Percentiles rank a stretch among this genome's conserved stretches.
phyloP scores from a whole-genome alignment of 2,797 vertebrate species.

The Eospalax fontanierii region DNA sequence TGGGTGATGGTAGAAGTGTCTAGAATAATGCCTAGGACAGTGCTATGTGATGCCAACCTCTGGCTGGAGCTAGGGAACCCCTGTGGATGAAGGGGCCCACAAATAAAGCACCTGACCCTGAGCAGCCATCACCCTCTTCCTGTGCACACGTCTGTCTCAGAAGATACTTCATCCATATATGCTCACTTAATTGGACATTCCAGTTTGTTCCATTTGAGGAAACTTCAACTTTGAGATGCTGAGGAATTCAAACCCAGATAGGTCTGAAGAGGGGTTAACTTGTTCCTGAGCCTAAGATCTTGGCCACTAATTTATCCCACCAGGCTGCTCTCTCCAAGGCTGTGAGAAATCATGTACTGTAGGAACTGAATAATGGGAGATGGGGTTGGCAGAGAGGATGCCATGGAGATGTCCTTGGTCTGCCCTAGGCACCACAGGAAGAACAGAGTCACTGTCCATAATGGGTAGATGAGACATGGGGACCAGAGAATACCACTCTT shows the following conservation, averaged over 20 bases:
- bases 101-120: background rate
- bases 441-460: background rate
- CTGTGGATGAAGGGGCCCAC: background rate
- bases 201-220: background rate
- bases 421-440: background rate
- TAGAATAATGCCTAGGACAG: fast-evolving
- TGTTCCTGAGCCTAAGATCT: background rate
- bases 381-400: too few relatives aligned
- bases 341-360: fast-evolving
- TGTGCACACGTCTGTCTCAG: background rate
- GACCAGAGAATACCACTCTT: background rate
- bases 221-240: background rate
- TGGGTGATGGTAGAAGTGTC: fast-evolving
- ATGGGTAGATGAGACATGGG: too few relatives aligned
- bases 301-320: background rate
- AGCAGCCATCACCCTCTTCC: fast-evolving
- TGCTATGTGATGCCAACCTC: background rate
- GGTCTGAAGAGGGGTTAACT: background rate
- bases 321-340: background rate
- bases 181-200: background rate
- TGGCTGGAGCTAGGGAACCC: background rate
- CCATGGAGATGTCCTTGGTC: background rate
- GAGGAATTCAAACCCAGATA: background rate
- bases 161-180: background rate
- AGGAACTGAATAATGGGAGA: background rate